Evolutionary conservation across 2,888 invertebrate genomes (phyloP).

Genomic region (Chrysina gloriosa): DNA sequence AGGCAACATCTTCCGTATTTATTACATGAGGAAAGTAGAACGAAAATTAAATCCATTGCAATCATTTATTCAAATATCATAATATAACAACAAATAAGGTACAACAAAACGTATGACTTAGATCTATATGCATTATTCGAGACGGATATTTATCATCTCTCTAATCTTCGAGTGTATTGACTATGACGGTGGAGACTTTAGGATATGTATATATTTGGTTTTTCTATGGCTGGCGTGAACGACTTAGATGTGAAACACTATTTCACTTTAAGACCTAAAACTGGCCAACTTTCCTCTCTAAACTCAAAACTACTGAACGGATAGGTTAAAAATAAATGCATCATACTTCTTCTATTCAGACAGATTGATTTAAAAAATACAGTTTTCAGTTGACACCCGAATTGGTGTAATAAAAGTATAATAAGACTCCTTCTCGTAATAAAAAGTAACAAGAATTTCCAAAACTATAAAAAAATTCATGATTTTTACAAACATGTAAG

Average conservation of each 20-base stretch:
- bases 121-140: constrained; percentile 9
- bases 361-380: background rate
- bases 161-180: background rate
- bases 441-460: background rate
- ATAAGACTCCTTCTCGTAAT: background rate
- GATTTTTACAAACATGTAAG: constrained; percentile 10
- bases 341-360: background rate
- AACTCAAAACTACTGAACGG: too few species aligned
- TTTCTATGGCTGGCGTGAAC: background rate
- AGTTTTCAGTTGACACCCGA: too few species aligned
- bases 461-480: background rate
- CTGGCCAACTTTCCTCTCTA: background rate
- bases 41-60: background rate
- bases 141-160: background rate
- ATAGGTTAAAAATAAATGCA: background rate
- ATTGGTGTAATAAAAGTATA: background rate
- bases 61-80: constrained; percentile 12
- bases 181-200: background rate
- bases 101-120: constrained; percentile 34
- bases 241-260: background rate
- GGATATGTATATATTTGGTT: background rate
- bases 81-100: constrained; percentile 24
- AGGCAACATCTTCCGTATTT: too few species aligned
- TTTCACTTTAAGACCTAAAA: background rate
- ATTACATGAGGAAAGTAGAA: too few species aligned